Conservation (phyloP, 2,113 vertebrate genomes). For the Triplophysa rosa region DNA sequence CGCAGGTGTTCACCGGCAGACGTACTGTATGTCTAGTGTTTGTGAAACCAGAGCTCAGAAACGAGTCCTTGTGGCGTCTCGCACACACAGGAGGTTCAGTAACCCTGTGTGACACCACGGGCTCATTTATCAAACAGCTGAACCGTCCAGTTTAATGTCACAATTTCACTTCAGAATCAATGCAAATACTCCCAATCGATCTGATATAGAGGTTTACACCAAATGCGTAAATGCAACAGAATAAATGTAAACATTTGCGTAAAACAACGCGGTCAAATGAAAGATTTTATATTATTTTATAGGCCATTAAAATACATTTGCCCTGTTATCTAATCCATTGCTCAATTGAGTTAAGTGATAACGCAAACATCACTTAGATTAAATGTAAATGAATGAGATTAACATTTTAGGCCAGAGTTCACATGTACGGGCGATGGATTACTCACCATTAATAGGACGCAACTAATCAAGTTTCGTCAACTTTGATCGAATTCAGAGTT, state of each 20-base stretch:
- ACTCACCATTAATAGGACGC: neutral
- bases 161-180: too few relatives aligned
- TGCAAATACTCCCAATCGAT: neutral
- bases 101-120: neutral
- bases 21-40: neutral
- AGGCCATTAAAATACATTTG: too few relatives aligned
- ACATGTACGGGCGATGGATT: neutral
- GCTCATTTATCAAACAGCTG: conserved; percentile 36
- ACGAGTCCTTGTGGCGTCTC: neutral
- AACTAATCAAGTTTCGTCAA: neutral
- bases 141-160: neutral
- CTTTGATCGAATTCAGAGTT: neutral
- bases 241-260: too few relatives aligned
- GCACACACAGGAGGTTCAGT: conserved; percentile 12
- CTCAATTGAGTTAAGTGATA: neutral
- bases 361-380: neutral
- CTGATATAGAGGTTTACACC: neutral
- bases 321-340: neutral
- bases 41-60: conserved; percentile 28
- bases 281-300: too few relatives aligned
- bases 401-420: neutral
- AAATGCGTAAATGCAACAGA: too few relatives aligned
- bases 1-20: conserved; percentile 42
- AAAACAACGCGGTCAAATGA: too few relatives aligned
- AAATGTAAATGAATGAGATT: neutral